A percentile compares a stretch with the other conserved stretches of the same genome.
Conservation (phyloP, 2,797 vertebrate genomes). For the Psittacula echo region DNA sequence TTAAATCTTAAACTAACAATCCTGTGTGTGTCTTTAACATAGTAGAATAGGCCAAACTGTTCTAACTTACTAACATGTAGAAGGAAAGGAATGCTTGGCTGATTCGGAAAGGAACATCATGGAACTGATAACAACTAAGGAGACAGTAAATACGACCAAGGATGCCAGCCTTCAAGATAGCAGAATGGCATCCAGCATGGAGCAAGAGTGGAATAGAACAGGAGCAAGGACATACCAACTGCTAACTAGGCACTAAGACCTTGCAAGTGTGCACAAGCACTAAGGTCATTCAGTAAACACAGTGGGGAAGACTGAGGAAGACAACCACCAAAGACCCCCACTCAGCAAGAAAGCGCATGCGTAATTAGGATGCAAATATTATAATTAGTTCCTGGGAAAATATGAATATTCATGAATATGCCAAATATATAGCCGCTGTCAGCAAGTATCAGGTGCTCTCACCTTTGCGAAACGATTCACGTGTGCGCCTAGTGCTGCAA, state of each 20-base stretch:
- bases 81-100: not conserved
- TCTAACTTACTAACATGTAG: not conserved
- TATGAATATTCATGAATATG: not conserved
- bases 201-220: not conserved
- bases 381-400: not conserved
- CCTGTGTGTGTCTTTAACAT: not conserved
- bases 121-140: not conserved
- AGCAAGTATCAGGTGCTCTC: not conserved
- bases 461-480: not conserved
- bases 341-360: not conserved
- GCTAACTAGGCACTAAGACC: not conserved
- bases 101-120: not conserved
- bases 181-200: not conserved
- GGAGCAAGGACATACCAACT: not conserved
- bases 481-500: not conserved
- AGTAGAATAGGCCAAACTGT: not conserved
- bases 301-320: not conserved
- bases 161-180: not conserved
- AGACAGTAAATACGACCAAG: not conserved
- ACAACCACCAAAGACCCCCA: not conserved
- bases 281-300: not conserved
- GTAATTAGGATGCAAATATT: not conserved
- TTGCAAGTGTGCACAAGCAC: not conserved
- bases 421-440: not conserved
- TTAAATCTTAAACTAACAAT: not conserved